These are phyloP conservation scores for Sycophaga agraensis DNA, from an alignment of 1,140 invertebrate species.

Conservation along the genomic window DNA sequence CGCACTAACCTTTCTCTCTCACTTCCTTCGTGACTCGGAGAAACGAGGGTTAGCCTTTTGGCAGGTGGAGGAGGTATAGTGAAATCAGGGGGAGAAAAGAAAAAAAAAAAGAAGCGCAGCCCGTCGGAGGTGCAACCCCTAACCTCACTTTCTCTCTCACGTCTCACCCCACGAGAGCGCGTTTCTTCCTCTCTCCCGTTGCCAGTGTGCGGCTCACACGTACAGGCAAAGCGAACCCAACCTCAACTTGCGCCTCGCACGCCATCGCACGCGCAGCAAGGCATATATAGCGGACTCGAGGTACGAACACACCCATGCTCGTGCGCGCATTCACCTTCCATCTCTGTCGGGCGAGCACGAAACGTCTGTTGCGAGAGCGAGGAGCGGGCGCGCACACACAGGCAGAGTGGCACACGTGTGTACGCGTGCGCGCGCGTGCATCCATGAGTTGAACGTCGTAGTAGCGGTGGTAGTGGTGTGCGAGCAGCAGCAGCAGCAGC, in stretches of 20 bases:
- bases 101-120: neutral
- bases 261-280: neutral
- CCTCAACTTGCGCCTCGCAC: neutral
- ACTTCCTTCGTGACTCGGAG: neutral
- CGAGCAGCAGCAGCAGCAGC: neutral
- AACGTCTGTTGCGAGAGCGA: neutral
- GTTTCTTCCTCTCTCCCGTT: too few species aligned
- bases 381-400: too few species aligned
- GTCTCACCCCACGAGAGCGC: neutral
- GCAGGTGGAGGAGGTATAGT: neutral
- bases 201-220: too few species aligned
- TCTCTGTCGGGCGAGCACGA: neutral
- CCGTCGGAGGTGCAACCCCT: too few species aligned
- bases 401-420: neutral
- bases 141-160: conserved; percentile 12
- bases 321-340: neutral
- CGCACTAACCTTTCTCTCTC: neutral
- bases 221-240: neutral
- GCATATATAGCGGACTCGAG: too few species aligned
- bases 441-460: neutral
- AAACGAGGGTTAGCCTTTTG: neutral
- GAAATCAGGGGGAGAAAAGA: neutral
- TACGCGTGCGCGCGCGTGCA: neutral
- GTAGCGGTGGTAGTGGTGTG: neutral
- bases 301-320: neutral